These are phyloP conservation scores for Standfussiana lucernea DNA, from an alignment of 2,888 invertebrate species.

Conservation along the genomic window DNA sequence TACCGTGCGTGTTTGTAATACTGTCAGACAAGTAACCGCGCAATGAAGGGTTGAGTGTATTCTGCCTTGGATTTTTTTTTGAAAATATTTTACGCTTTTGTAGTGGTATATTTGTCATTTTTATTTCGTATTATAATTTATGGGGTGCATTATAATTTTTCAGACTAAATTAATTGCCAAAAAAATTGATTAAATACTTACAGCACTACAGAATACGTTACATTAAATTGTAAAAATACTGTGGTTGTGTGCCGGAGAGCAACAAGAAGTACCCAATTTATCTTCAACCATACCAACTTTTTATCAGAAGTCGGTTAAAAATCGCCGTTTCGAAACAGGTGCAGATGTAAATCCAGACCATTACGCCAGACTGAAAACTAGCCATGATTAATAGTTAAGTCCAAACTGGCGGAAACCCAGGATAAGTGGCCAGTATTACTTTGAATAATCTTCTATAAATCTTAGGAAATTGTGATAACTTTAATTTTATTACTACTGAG, in stretches of 20 bases:
- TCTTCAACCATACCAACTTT: not conserved
- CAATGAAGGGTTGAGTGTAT: constrained; percentile 35
- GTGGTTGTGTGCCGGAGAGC: not conserved
- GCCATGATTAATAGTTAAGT: constrained; percentile 65
- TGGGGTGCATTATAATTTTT: not conserved
- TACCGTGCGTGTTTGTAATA: constrained; percentile 28
- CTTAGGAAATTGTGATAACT: constrained; percentile 48
- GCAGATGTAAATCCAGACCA: constrained; percentile 59
- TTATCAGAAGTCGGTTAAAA: constrained; percentile 53
- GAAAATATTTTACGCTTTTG: not conserved
- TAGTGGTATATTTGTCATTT: not conserved
- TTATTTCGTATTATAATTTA: not conserved
- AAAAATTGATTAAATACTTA: no score
- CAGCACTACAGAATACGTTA: not conserved
- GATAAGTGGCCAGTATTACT: constrained; percentile 57
- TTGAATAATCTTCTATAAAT: constrained; percentile 64
- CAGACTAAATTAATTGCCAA: not conserved
- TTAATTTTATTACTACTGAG: constrained; percentile 35
- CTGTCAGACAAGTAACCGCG: constrained; percentile 8
- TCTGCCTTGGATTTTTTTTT: not conserved
- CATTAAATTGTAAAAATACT: not conserved
- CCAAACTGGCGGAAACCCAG: constrained; percentile 43
- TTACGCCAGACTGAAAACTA: constrained; percentile 44
- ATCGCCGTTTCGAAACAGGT: constrained; percentile 53
- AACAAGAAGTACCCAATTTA: constrained; percentile 8